Percentiles rank a stretch among this genome's conserved stretches.
These are phyloP conservation scores for Philereme transversata DNA, from an alignment of 2,888 invertebrate genomes.

Conservation along the genomic window DNA sequence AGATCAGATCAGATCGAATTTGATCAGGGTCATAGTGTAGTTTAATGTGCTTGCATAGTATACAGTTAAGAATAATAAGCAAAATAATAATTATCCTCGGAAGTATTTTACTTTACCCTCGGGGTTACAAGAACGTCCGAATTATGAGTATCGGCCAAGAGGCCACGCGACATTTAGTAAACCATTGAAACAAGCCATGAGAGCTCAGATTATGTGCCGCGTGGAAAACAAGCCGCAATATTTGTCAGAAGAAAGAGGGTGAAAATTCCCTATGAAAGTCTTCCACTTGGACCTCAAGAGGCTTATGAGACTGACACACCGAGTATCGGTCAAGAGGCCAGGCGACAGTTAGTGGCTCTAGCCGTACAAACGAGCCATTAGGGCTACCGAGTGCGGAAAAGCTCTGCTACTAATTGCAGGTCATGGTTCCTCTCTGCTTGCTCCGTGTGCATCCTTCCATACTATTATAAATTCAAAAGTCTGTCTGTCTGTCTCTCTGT, in stretches of 20 bases:
- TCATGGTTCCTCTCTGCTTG: conserved; percentile 4
- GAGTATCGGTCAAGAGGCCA: conserved; percentile 55
- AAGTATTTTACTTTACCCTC: too few species aligned
- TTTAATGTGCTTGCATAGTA: too few species aligned
- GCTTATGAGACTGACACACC: conserved; percentile 28
- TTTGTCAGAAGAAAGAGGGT: background rate
- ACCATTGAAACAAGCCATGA: background rate
- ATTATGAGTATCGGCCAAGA: too few species aligned
- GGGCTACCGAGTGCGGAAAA: conserved; percentile 9
- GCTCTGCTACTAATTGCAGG: background rate
- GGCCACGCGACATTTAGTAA: background rate
- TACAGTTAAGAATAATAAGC: too few species aligned
- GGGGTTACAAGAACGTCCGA: too few species aligned
- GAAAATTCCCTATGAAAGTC: background rate
- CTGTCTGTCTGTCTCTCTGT: too few species aligned
- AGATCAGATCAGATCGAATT: too few species aligned
- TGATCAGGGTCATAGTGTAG: too few species aligned
- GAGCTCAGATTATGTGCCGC: background rate
- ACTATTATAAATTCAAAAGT: too few species aligned
- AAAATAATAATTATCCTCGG: too few species aligned
- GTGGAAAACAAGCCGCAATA: background rate
- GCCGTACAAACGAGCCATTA: conserved; percentile 23
- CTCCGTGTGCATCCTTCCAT: too few species aligned
- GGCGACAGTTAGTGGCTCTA: conserved; percentile 46
- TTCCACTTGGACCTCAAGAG: conserved; percentile 11